Evolutionary conservation across 2,113 vertebrate genomes (phyloP).

Genomic region (Sardina pilchardus): DNA sequence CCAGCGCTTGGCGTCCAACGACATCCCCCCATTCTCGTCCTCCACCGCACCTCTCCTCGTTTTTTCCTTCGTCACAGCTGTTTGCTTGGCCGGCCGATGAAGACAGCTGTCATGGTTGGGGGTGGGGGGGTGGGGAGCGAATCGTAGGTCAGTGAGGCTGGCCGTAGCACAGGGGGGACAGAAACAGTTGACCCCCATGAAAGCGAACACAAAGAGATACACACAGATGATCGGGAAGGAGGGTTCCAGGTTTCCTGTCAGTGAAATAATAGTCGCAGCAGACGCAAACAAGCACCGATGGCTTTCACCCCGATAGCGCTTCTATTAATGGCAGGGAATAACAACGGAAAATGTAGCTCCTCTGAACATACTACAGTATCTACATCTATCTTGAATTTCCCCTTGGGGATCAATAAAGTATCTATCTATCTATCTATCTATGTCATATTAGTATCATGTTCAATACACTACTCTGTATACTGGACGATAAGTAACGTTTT

Average conservation of each 20-base stretch:
- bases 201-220: slow-evolving; percentile 40
- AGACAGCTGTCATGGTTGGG: neutral
- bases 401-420: too few species aligned
- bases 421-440: neutral
- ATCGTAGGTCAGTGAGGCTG: neutral
- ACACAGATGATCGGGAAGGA: neutral
- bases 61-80: slow-evolving; percentile 39
- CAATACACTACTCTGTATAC: neutral
- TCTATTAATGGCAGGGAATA: neutral
- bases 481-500: neutral
- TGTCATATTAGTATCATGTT: neutral
- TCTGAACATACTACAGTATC: too few species aligned
- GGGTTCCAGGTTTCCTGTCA: slow-evolving; percentile 12
- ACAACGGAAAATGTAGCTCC: neutral
- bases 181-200: slow-evolving; percentile 36
- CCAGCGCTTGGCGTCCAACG: slow-evolving; percentile 44
- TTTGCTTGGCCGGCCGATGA: neutral
- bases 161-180: slow-evolving; percentile 16
- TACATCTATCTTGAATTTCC: too few species aligned
- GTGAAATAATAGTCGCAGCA: neutral
- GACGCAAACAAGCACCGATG: neutral
- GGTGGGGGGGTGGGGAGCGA: neutral
- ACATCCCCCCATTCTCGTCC: slow-evolving; percentile 45
- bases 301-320: neutral
- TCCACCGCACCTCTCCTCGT: neutral